Evolutionary conservation across 1,140 invertebrate species (phyloP), one percentile per base, ranked within the genome.

Genomic region (Helicoverpa zea): DNA sequence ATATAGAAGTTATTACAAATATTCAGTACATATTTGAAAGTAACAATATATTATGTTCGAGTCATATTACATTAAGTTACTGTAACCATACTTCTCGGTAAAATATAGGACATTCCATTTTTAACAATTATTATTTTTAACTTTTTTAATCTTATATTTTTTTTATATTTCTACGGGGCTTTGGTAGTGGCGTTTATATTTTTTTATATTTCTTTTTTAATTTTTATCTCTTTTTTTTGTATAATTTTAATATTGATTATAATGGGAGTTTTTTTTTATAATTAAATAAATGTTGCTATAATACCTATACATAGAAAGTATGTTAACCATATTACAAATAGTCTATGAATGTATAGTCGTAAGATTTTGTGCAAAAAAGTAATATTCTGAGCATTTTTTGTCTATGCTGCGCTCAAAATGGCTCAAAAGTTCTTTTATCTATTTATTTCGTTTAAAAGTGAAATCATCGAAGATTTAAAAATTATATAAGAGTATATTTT

Each of bases 401-500:
- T 66, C 23, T 66, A 66, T 66, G 49, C 63, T 54, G 49, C 49
- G 68, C 49, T 72, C 75, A 66, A 78, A 78, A 66, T 54, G 49
- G 75, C 75, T 78, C 75, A 78, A 78, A 78, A 66, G 16, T 7
- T 66, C 29, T 13, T 35, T 64, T 66, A 52, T 35, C 23, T 43
- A 56, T 54, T 43, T 16, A 54, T 66, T 66, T 9, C 51, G 5
- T 16, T 54, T 12, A 0, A n/a, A 68, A 23, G 56, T 16, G 23
- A 59, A 23, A 79, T 58, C 77, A 79, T 79, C 64, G 77, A 79
- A 51, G 52, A 43, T 30, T 11, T 72, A 49, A 29, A 61, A 29
- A 30, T 79, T 61, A 52, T 30, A 64, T 49, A 79, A 68, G 43
- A 66, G 29, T 78, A 79, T 79, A 64, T 77, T 77, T 59, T 61